Conservation (phyloP, 2,113 vertebrate species). For the Phainopepla nitens region DNA sequence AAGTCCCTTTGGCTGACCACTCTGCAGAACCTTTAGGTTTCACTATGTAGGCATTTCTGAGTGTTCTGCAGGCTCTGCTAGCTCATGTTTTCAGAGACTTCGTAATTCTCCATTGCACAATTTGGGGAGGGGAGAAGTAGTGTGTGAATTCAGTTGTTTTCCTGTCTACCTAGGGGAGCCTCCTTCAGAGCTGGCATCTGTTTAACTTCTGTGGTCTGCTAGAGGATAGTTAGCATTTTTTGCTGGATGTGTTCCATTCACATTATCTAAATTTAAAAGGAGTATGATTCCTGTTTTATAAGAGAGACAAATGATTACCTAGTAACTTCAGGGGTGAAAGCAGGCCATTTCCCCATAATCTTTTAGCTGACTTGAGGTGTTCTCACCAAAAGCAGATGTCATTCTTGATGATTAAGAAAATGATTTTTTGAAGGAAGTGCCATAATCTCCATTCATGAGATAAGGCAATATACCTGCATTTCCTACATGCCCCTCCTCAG, state of each 20-base stretch:
- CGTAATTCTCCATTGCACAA: neutral
- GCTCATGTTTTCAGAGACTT: neutral
- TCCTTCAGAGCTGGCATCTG: neutral
- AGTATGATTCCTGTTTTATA: neutral
- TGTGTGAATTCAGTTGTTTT: neutral
- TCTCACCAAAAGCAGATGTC: neutral
- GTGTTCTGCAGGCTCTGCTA: neutral
- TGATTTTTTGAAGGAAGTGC: neutral
- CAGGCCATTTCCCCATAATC: neutral
- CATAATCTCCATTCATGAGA: neutral
- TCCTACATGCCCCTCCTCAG: neutral
- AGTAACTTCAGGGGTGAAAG: neutral
- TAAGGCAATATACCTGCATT: neutral
- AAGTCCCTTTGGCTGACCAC: neutral
- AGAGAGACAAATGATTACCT: neutral
- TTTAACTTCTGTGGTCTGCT: neutral
- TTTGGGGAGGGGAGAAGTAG: neutral
- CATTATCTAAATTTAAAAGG: neutral
- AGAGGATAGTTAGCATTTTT: neutral
- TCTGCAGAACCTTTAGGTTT: neutral
- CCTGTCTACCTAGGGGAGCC: neutral
- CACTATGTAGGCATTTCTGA: neutral
- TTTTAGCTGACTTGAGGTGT: neutral
- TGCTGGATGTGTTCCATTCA: neutral
- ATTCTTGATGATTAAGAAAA: neutral